Evolutionary conservation across 2,797 vertebrate species (phyloP).

Genomic region (Pteronotus mesoamericanus): DNA sequence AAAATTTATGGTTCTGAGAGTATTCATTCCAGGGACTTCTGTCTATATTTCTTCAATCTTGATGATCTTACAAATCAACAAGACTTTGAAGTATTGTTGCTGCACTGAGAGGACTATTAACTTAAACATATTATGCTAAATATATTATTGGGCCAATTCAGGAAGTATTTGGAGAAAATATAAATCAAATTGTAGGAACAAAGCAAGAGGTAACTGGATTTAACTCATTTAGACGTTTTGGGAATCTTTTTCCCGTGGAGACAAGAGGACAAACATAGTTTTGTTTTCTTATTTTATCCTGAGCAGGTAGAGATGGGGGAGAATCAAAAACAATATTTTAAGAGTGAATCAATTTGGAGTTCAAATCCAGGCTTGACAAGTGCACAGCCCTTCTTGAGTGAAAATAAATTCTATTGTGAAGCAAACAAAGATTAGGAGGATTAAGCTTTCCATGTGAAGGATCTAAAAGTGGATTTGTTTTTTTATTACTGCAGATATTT

Average conservation of each 20-base stretch:
- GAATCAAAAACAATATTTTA: not conserved
- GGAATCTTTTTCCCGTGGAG: not conserved
- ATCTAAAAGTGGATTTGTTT: constrained; percentile 65
- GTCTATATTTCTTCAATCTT: not conserved
- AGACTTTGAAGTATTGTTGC: not conserved
- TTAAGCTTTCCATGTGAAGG: constrained; percentile 61
- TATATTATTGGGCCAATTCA: not conserved
- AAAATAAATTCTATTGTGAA: constrained; percentile 66
- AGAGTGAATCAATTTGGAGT: constrained; percentile 57
- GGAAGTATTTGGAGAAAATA: not conserved
- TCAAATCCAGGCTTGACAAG: constrained; percentile 42
- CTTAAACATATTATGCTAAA: not conserved
- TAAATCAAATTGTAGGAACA: not conserved
- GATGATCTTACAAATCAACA: not conserved
- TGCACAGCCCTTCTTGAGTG: constrained; percentile 53
- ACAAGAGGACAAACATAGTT: not conserved
- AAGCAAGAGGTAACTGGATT: not conserved
- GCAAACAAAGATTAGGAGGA: constrained; percentile 62
- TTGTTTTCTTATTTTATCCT: constrained; percentile 35
- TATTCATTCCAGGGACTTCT: not conserved
- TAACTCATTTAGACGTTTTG: not conserved
- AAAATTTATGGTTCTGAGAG: not conserved
- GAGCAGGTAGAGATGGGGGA: not conserved
- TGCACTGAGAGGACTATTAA: not conserved
- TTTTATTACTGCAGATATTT: constrained; percentile 51